Percentiles rank a stretch among this genome's conserved stretches.
These are phyloP conservation scores for Scophthalmus maximus DNA, from an alignment of 2,113 vertebrate genomes.

Conservation along the genomic window DNA sequence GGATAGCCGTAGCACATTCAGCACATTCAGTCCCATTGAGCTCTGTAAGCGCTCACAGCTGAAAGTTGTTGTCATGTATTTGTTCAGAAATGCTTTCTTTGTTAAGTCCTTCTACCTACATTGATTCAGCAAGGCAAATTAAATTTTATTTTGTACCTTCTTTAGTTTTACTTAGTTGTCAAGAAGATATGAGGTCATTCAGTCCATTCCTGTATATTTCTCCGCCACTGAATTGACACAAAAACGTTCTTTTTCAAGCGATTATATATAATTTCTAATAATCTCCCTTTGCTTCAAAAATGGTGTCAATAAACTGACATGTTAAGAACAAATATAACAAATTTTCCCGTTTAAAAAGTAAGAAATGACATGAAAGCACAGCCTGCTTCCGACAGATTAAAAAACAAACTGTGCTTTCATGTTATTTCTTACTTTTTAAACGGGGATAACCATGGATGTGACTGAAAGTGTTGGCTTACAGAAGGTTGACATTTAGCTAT, in stretches of 20 bases:
- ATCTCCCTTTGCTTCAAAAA: conserved; percentile 74
- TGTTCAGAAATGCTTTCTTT: conserved; percentile 63
- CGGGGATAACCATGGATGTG: conserved; percentile 64
- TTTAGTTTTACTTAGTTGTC: conserved; percentile 75
- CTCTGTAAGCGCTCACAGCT: conserved; percentile 34
- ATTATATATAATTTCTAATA: conserved; percentile 76
- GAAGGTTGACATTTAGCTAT: conserved; percentile 80
- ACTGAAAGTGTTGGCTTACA: conserved; percentile 67
- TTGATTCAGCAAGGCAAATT: conserved; percentile 57
- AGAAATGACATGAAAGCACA: too few species aligned
- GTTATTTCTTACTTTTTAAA: conserved; percentile 59
- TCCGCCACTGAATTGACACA: conserved; percentile 73
- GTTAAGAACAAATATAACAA: conserved; percentile 77
- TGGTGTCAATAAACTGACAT: conserved; percentile 79
- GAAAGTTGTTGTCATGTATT: conserved; percentile 51
- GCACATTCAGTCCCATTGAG: conserved; percentile 66
- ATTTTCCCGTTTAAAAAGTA: conserved; percentile 73
- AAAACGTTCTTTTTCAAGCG: conserved; percentile 63
- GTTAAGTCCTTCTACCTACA: conserved; percentile 54
- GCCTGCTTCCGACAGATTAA: conserved; percentile 69
- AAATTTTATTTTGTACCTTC: conserved; percentile 58
- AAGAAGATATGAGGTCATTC: conserved; percentile 60
- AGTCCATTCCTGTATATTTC: conserved; percentile 62
- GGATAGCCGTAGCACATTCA: conserved; percentile 65
- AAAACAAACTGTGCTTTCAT: conserved; percentile 71